A percentile compares a stretch with the other conserved stretches of the same genome.
These are phyloP conservation scores for Microchirus variegatus DNA, from an alignment of 2,797 vertebrate genomes.

Conservation along the genomic window DNA sequence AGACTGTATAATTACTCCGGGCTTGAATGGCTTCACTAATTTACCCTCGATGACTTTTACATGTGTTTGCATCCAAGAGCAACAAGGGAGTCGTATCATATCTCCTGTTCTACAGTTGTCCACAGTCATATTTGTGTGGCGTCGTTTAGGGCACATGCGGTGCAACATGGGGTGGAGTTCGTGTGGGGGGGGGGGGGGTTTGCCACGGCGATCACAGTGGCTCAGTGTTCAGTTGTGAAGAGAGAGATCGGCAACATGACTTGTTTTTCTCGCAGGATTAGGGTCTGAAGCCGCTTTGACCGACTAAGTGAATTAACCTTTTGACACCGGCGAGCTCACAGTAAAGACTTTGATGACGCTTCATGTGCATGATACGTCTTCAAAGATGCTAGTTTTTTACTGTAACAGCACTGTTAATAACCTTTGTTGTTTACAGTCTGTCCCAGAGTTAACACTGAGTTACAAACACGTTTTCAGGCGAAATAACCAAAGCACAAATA, in stretches of 20 bases:
- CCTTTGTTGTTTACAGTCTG: conserved; percentile 14
- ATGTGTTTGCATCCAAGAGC: conserved; percentile 54
- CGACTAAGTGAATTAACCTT: conserved; percentile 78
- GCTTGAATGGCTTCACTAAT: conserved; percentile 54
- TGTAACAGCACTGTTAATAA: not conserved
- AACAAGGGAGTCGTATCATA: conserved; percentile 48
- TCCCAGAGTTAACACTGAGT: not conserved
- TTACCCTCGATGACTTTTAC: conserved; percentile 46
- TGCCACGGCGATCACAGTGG: conserved; percentile 51
- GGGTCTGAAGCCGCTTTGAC: conserved; percentile 73
- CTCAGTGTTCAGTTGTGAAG: conserved; percentile 64
- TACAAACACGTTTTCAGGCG: conserved; percentile 10
- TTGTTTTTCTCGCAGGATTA: conserved; percentile 74
- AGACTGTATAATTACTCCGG: conserved; percentile 62
- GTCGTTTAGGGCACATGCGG: conserved; percentile 40
- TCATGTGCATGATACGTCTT: not conserved
- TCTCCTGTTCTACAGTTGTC: conserved; percentile 47
- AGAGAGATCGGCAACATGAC: conserved; percentile 50
- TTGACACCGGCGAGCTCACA: conserved; percentile 64
- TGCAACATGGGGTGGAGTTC: conserved; percentile 38
- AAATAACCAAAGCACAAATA: conserved; percentile 40
- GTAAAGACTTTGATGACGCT: conserved; percentile 43
- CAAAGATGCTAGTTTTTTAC: not conserved
- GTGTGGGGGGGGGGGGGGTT: conserved; percentile 43
- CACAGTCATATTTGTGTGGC: conserved; percentile 40